Base-by-base conservation (phyloP, 2,888 invertebrate genomes). In the Lasioglossum vierecki region DNA sequence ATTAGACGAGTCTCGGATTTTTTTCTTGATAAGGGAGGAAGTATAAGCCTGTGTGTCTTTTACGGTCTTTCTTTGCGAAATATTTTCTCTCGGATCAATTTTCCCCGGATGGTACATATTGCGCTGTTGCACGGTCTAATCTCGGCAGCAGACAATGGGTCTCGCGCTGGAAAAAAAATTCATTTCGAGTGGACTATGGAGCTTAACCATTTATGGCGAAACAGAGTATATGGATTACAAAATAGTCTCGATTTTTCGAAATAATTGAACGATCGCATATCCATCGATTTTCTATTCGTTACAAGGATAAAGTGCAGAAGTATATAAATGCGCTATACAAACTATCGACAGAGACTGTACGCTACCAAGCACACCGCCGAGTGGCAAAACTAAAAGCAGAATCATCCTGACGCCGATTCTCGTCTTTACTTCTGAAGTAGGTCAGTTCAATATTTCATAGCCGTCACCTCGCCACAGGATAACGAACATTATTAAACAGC, bases 401-500 rank as follows among this genome's bases (percentile, higher is more conserved):
- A 35, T 68, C 39, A 35, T 39, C 5, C 35, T 30, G 35, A 35
- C 18, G 68, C 35, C 35, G 66, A 66, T 18, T 39, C 39, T 68
- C 68, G 68, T 68, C 39, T 68, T 68, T 22, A 39, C 68, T 39
- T 39, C 11, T 9, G 68, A 68, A 68, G 68, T 68, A 39, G 68
- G 68, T 39, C 68, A 68, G 35, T 68, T 39, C 68, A 68, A 68
- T 68, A 68, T 68, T 22, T 68, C 68, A 68, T 68, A 39, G 11
- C 68, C 68, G 68, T 68, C 68, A 68, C 39, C 18, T 22, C n/a
- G 39, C 39, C 22, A 4, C 39, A 68, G 39, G 68, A 39, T 39
- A 68, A 68, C n/a, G 68, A 30, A 66, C 66, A 68, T 68, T 68
- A 68, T 68, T 68, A 68, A 68, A 15, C 35, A 22, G 68, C n/a